phyloP scores from a whole-genome alignment of 37 sponge, comb jelly and placozoan genomes.

The Amphimedon queenslandica region DNA sequence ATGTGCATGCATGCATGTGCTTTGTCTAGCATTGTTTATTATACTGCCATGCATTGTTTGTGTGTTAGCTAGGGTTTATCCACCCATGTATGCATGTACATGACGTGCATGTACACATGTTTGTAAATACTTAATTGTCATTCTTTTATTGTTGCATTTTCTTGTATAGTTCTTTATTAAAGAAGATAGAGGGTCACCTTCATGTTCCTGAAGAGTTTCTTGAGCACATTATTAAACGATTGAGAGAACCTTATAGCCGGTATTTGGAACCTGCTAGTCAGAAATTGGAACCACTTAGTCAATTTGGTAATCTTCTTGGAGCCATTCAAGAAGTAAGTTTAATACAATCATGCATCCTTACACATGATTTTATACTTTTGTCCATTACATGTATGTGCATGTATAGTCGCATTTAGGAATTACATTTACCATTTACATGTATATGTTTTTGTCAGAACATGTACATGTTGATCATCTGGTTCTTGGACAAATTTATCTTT shows the following conservation, averaged over 20 bases:
- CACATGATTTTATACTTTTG: neutral
- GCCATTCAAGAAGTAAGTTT: slow-evolving; percentile 43
- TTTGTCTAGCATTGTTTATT: too few species aligned
- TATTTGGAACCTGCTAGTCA: neutral
- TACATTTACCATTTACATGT: too few species aligned
- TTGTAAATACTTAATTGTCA: neutral
- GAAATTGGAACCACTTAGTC: neutral
- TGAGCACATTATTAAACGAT: neutral
- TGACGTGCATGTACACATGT: neutral
- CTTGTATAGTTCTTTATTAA: neutral
- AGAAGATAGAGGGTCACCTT: neutral
- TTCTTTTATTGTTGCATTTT: neutral
- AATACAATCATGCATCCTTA: too few species aligned
- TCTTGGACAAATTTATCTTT: too few species aligned
- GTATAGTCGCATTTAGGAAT: too few species aligned
- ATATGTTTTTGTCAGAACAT: too few species aligned
- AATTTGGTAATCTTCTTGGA: slow-evolving; percentile 18
- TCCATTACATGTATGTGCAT: too few species aligned
- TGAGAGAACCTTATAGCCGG: slow-evolving; percentile 1
- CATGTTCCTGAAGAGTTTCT: slow-evolving; percentile 6
- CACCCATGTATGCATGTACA: neutral
- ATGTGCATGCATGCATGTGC: neutral
- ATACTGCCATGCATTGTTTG: too few species aligned
- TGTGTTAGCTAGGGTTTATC: too few species aligned
- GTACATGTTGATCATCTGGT: too few species aligned